Conservation (phyloP, 2,113 vertebrate genomes). For the Phainopepla nitens region DNA sequence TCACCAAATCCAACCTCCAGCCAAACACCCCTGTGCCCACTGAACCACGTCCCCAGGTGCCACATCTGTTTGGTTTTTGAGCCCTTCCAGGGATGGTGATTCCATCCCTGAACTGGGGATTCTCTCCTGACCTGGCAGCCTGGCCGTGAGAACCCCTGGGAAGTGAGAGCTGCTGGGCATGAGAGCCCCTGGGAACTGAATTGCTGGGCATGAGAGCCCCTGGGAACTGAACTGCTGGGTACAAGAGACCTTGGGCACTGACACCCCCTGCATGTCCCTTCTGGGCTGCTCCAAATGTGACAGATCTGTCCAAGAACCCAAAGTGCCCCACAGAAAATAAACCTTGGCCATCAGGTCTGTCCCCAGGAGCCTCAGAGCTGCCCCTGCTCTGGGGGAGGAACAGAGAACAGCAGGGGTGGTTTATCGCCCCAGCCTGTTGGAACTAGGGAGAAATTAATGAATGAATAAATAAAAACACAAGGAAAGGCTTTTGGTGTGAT, state of each 20-base stretch:
- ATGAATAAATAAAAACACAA: background rate
- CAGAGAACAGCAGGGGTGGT: accelerated
- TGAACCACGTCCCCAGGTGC: background rate
- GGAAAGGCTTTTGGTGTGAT: background rate
- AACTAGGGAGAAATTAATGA: background rate
- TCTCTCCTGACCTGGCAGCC: background rate
- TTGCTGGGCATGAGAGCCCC: background rate
- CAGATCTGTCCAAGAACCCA: background rate
- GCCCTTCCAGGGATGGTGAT: background rate
- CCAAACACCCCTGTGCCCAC: background rate
- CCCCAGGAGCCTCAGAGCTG: background rate
- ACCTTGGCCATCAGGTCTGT: accelerated
- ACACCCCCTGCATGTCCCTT: background rate
- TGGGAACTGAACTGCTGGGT: background rate
- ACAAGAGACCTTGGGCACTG: no score
- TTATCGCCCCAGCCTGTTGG: background rate
- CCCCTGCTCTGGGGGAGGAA: background rate
- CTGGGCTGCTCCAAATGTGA: accelerated
- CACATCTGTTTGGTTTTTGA: accelerated
- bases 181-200: no score
- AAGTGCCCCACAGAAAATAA: no score
- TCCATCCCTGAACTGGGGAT: background rate
- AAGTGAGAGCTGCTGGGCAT: background rate
- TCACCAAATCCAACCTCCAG: background rate
- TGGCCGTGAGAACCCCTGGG: no score